Conservation (phyloP, 2,113 vertebrate genomes). For the Nettapus auritus region DNA sequence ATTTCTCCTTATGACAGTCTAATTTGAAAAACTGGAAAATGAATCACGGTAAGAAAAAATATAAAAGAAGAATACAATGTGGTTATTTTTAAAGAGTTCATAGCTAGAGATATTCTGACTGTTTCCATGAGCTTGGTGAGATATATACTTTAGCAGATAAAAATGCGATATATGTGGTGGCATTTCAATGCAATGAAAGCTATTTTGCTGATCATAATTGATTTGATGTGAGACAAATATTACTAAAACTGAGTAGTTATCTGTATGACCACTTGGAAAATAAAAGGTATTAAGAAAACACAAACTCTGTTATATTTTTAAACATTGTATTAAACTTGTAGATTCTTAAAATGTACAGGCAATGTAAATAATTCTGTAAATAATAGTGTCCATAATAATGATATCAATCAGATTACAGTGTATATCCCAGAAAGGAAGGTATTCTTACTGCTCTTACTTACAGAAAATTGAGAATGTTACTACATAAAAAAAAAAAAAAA, state of each 20-base stretch:
- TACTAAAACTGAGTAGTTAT: neutral
- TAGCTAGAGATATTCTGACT: neutral
- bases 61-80: neutral
- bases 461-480: neutral
- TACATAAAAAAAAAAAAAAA: neutral
- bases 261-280: neutral
- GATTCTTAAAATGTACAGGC: neutral
- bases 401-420: neutral
- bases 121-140: neutral
- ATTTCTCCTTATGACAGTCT: neutral
- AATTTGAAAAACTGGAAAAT: neutral
- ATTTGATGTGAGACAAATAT: neutral
- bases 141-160: neutral
- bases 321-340: neutral
- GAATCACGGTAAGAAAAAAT: fast-evolving
- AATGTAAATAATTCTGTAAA: neutral
- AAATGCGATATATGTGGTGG: neutral
- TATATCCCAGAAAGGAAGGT: neutral
- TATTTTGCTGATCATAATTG: neutral
- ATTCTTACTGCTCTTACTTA: neutral
- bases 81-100: neutral
- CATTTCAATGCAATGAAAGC: neutral
- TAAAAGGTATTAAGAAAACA: neutral
- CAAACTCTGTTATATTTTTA: neutral
- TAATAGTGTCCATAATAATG: neutral